These are phyloP conservation scores for Drosophila nasuta DNA, from an alignment of 1,140 invertebrate genomes.

Conservation along the genomic window DNA sequence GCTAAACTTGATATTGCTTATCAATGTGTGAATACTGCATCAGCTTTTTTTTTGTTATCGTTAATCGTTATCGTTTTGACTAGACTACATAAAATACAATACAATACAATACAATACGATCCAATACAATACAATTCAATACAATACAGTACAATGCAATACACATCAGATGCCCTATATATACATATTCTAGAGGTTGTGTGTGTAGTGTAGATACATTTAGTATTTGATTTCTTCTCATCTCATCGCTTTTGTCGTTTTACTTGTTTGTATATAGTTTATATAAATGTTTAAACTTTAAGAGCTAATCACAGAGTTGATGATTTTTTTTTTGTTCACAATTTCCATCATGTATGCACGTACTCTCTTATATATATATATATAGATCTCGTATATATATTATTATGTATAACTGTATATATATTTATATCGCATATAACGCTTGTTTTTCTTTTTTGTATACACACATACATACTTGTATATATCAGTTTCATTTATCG, in stretches of 20 bases:
- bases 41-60: slow-evolving; percentile 2
- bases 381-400: slow-evolving; percentile 24
- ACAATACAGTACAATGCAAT: slow-evolving; percentile 51
- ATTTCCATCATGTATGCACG: slow-evolving; percentile 70
- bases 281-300: slow-evolving; percentile 76
- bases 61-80: slow-evolving; percentile 7
- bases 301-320: slow-evolving; percentile 84
- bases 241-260: slow-evolving; percentile 1
- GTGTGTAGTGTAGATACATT: slow-evolving; percentile 8
- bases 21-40: slow-evolving; percentile 46
- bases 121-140: slow-evolving; percentile 50
- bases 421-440: slow-evolving; percentile 65
- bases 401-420: slow-evolving; percentile 44
- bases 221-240: slow-evolving; percentile 4
- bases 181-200: slow-evolving; percentile 10
- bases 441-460: slow-evolving; percentile 41
- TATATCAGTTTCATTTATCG: slow-evolving; percentile 22
- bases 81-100: slow-evolving; percentile 65
- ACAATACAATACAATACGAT: slow-evolving; percentile 51
- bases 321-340: slow-evolving; percentile 77
- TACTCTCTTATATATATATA: slow-evolving; percentile 62
- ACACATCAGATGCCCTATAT: slow-evolving; percentile 40
- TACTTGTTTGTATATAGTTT: slow-evolving; percentile 18
- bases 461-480: not conserved
- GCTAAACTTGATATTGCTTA: slow-evolving; percentile 68